A percentile compares a stretch with the other conserved stretches of the same genome.
phyloP scores from a whole-genome alignment of 2,113 vertebrate genomes.

The Telmatochromis sp. region DNA sequence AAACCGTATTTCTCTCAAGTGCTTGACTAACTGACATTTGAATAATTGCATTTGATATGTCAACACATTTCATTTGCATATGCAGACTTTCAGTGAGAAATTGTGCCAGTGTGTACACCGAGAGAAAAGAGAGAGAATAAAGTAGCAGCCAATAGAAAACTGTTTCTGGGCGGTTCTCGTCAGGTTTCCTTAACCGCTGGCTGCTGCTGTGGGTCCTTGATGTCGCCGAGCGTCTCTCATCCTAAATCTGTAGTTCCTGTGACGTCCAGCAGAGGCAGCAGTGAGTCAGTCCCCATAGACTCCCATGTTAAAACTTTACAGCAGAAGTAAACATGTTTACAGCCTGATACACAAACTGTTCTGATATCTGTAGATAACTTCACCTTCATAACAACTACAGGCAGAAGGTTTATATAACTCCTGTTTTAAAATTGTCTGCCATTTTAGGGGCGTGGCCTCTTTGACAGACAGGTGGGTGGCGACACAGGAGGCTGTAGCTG shows the following conservation, averaged over 20 bases:
- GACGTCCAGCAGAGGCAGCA: not conserved
- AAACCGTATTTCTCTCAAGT: conserved; percentile 1
- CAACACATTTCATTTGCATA: not conserved
- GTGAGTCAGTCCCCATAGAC: not conserved
- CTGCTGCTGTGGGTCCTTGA: not conserved
- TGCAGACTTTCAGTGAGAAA: not conserved
- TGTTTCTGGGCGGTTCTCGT: not conserved
- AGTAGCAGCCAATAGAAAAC: not conserved
- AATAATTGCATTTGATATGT: conserved; percentile 17
- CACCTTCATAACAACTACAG: not conserved
- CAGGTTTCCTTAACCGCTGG: not conserved
- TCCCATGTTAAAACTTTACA: not conserved
- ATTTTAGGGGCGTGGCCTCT: not conserved
- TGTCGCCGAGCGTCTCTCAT: accelerated
- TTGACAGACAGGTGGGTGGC: not conserved
- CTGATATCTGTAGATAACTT: not conserved
- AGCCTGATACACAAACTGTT: not conserved
- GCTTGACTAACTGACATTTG: conserved; percentile 20
- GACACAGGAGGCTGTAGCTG: not conserved
- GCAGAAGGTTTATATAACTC: not conserved
- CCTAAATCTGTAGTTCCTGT: not conserved
- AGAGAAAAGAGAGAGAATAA: not conserved
- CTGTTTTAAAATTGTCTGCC: not conserved
- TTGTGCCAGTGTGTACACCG: not conserved
- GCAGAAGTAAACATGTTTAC: not conserved